Conservation (phyloP, 92 coral and sea anemone genomes). For the Bergia sp. region DNA sequence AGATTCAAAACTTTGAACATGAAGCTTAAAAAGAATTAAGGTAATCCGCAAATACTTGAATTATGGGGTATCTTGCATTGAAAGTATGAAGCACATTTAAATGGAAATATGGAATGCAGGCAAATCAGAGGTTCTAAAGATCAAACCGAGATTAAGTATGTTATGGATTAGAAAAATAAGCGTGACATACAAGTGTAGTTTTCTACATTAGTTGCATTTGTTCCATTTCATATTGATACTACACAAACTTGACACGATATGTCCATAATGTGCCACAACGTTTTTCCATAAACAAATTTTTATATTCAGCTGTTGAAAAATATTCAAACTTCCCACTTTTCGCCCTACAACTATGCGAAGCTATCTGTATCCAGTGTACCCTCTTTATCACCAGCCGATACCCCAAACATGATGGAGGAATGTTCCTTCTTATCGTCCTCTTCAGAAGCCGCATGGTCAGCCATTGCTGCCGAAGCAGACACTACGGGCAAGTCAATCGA, state of each 20-base stretch:
- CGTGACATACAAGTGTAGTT: neutral
- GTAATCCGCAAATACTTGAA: too few relatives aligned
- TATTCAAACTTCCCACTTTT: neutral
- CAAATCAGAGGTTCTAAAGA: neutral
- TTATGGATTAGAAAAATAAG: too few relatives aligned
- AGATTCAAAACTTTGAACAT: too few relatives aligned
- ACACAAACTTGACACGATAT: too few relatives aligned
- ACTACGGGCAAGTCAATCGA: conserved; percentile 3
- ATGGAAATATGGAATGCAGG: neutral
- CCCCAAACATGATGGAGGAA: neutral
- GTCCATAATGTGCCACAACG: neutral
- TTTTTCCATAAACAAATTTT: neutral
- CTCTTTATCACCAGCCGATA: neutral
- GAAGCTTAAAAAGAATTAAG: too few relatives aligned
- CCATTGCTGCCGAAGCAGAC: conserved; percentile 20
- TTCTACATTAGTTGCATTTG: neutral
- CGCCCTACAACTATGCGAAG: conserved; percentile 17
- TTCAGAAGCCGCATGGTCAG: neutral
- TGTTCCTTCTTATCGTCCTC: neutral
- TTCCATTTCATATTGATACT: neutral
- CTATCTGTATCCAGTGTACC: conserved; percentile 8
- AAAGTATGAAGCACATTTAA: neutral
- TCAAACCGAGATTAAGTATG: neutral
- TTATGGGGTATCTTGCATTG: neutral
- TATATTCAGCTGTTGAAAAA: neutral